These are phyloP conservation scores for Marcusenius ussheri DNA, from an alignment of 2,113 vertebrate species.

Conservation along the genomic window DNA sequence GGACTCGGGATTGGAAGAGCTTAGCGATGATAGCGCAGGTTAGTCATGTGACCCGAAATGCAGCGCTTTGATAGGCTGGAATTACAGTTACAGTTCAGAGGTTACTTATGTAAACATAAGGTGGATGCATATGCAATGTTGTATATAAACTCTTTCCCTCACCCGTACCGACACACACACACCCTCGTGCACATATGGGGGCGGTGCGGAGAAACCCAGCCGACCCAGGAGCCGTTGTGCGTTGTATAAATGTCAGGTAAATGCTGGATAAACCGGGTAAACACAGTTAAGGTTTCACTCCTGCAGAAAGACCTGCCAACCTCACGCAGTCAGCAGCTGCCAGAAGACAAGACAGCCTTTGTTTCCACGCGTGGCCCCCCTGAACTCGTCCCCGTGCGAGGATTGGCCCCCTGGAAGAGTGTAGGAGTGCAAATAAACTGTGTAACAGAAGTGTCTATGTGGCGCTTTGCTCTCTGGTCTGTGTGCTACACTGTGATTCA, in stretches of 20 bases:
- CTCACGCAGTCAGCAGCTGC: constrained; percentile 26
- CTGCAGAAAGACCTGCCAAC: constrained; percentile 28
- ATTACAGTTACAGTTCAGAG: not conserved
- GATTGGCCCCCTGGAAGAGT: not conserved
- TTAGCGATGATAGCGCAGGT: not conserved
- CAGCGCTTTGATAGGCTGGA: not conserved
- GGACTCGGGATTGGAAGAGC: not conserved
- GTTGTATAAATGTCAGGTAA: constrained; percentile 38
- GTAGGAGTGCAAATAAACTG: not conserved
- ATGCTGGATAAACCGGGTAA: constrained; percentile 41
- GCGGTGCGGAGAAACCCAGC: constrained; percentile 7
- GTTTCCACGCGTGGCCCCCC: constrained; percentile 31
- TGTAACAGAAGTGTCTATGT: not conserved
- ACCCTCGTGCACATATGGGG: not conserved
- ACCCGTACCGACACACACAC: not conserved
- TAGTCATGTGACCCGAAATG: not conserved
- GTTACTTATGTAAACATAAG: not conserved
- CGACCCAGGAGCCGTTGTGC: constrained; percentile 24
- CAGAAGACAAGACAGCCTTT: constrained; percentile 36
- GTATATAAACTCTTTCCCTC: not conserved
- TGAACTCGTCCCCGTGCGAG: not conserved
- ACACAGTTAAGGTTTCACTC: constrained; percentile 42
- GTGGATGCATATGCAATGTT: not conserved
- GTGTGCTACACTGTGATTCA: not conserved
- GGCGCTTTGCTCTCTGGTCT: not conserved